These are phyloP conservation scores for Crossocerus cetratus DNA, from an alignment of 2,888 invertebrate genomes.

Conservation along the genomic window DNA sequence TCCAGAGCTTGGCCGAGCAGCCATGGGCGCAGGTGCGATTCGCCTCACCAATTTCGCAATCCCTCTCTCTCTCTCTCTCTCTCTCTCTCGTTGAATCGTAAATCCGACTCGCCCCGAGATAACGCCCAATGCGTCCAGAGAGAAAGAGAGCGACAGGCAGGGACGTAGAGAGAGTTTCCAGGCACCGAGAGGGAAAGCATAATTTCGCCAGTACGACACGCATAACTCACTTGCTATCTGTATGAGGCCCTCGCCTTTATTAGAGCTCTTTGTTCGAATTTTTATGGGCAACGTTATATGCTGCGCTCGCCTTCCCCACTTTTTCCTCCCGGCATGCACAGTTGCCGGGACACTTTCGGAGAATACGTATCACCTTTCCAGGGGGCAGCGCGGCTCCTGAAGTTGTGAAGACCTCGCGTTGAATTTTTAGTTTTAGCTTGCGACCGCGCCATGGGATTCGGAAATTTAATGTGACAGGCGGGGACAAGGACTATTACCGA, in stretches of 20 bases:
- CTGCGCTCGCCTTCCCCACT: too few relatives aligned
- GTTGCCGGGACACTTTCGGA: too few relatives aligned
- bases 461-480: too few relatives aligned
- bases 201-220: constrained; percentile 37
- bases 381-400: too few relatives aligned
- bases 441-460: too few relatives aligned
- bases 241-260: constrained; percentile 40
- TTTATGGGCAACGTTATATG: constrained; percentile 36
- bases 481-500: too few relatives aligned
- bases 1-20: too few relatives aligned
- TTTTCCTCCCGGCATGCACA: too few relatives aligned
- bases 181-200: constrained; percentile 14
- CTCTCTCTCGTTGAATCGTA: constrained; percentile 45
- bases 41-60: background rate
- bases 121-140: constrained; percentile 22
- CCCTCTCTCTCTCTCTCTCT: background rate
- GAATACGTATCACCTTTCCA: too few relatives aligned
- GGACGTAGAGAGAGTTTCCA: background rate
- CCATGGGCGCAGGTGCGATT: constrained; percentile 27
- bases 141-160: too few relatives aligned
- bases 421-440: too few relatives aligned
- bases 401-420: too few relatives aligned
- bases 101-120: constrained; percentile 47
- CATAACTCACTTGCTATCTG: constrained; percentile 39
- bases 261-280: constrained; percentile 45